Conservation (phyloP, 2,797 vertebrate genomes). For the Eremophila alpestris region DNA sequence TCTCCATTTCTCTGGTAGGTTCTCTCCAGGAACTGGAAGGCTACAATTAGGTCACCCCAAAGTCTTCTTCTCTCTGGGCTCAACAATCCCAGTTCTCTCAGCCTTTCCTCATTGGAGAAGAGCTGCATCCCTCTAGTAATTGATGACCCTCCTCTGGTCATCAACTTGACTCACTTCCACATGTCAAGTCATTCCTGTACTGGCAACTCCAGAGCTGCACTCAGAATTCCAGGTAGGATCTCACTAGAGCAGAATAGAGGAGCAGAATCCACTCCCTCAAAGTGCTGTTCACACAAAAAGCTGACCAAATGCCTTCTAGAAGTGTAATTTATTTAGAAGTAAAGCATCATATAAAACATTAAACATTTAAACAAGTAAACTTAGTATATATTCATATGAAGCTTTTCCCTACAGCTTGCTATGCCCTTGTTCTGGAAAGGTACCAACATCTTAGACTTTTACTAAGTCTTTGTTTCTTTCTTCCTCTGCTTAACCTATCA, state of each 20-base stretch:
- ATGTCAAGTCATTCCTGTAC: background rate
- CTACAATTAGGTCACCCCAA: background rate
- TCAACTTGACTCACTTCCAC: background rate
- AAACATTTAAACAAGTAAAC: background rate
- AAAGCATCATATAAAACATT: background rate
- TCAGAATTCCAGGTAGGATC: background rate
- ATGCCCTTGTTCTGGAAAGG: background rate
- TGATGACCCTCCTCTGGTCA: background rate
- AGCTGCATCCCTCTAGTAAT: background rate
- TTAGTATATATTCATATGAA: background rate
- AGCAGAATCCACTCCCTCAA: background rate
- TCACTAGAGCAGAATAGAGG: background rate
- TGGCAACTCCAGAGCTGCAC: background rate
- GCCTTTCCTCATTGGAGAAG: background rate
- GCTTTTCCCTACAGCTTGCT: background rate
- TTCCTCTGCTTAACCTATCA: background rate
- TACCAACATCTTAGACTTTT: background rate
- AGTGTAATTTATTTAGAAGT: background rate
- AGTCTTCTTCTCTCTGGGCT: background rate
- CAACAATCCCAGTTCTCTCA: background rate
- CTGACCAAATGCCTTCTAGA: background rate
- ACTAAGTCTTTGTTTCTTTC: background rate
- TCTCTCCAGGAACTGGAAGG: background rate
- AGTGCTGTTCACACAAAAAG: background rate
- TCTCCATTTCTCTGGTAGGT: background rate